Evolutionary conservation across 2,797 vertebrate species (phyloP), one percentile per base, ranked within the genome.

Genomic region (Dipus sagitta): DNA sequence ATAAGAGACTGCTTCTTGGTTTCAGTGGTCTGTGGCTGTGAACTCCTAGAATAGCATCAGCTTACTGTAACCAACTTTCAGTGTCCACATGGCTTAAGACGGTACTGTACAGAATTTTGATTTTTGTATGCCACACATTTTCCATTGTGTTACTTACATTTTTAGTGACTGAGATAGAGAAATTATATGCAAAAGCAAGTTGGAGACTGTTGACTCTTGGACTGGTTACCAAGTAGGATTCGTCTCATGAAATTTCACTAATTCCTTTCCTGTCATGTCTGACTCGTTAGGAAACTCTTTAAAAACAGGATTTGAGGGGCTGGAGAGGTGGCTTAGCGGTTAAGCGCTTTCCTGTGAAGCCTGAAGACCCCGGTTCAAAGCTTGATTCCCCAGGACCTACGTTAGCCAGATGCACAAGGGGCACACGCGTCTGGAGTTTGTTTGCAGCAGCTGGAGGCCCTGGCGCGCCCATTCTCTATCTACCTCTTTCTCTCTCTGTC

Each of bases 191-290:
- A 87, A 65, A 58, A 85, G 42, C 81, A 54, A 60, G 54, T 82
- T 90, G 3, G 30, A 85, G 52, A 58, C 67, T 85, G 23, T 86
- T 71, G 71, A 17, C 30, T 75, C 32, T 71, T 5, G 17, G n/a
- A 88, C 23, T 67, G 47, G 15, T 85, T 93, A 32, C 62, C 85
- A 91, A 62, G 85, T 68, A 80, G 77, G 77, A 64, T 62, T 92
- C 23, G n/a, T 80, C 28, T 70, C 21, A 26, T 47, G 54, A 30
- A 13, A 90, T 68, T 92, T 82, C 28, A 47, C 20, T 18, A 2
- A 62, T 38, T 86, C 70, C 38, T 95, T 84, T 91, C 23, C 32
- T 65, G 21, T 89, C 17, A 17, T 32, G 34, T 80, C 70, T 26
- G 23, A 32, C 34, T 82, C 38, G 28, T 26, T 60, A 58, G 65